Evolutionary conservation across 2,113 vertebrate species (phyloP).

Genomic region (Phaethon lepturus): DNA sequence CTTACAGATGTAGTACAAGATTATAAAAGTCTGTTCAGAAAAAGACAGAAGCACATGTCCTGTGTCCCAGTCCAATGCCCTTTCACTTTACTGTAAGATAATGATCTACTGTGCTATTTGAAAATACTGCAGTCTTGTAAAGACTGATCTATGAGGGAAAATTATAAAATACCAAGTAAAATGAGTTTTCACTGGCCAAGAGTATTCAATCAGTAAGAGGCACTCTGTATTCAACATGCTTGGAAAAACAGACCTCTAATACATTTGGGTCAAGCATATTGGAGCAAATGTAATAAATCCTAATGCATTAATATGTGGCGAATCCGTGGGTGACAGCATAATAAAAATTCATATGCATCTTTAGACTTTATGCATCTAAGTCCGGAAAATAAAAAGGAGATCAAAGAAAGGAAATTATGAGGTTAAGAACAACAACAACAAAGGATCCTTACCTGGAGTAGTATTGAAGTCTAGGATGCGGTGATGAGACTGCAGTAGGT

Average conservation of each 20-base stretch:
- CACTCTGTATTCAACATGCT: neutral
- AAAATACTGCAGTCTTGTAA: neutral
- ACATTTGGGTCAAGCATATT: neutral
- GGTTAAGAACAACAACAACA: neutral
- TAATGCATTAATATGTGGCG: neutral
- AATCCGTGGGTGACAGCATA: neutral
- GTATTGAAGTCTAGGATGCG: constrained; percentile 97
- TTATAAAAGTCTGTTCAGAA: neutral
- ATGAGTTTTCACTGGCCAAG: neutral
- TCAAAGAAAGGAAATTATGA: neutral
- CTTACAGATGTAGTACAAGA: neutral
- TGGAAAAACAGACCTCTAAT: neutral
- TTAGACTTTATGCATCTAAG: neutral
- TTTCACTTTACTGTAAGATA: neutral
- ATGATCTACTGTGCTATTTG: neutral
- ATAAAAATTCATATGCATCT: neutral
- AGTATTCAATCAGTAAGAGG: neutral
- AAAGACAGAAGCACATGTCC: neutral
- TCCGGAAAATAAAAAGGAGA: neutral
- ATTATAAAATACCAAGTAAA: neutral
- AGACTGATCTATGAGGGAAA: neutral
- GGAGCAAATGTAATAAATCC: neutral
- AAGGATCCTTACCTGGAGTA: constrained; percentile 84
- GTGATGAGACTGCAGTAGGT: constrained; percentile 95
- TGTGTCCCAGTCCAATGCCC: neutral